phyloP scores from a whole-genome alignment of 2,797 vertebrate species.

The Gambusia yucatana region DNA sequence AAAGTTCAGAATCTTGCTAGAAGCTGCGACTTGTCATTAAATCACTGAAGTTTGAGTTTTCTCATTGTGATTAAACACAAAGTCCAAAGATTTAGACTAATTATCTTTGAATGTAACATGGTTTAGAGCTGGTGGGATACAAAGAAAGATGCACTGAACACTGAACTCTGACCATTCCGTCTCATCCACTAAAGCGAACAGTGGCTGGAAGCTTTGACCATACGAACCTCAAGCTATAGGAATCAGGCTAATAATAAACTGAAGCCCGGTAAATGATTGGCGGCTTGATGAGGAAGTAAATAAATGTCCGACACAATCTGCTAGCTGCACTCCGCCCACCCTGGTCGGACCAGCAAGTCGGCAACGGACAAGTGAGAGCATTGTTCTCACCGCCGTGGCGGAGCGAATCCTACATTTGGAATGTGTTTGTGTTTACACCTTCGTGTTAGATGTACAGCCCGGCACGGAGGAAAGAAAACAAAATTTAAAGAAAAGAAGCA shows the following conservation, averaged over 20 bases:
- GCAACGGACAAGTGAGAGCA: neutral
- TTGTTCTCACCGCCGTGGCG: neutral
- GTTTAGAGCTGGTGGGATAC: neutral
- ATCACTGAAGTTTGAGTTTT: neutral
- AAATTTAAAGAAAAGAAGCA: too few relatives aligned
- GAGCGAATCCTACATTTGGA: neutral
- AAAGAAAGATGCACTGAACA: neutral
- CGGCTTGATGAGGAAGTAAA: neutral
- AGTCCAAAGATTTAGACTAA: neutral
- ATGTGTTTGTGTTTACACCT: neutral
- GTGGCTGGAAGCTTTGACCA: neutral
- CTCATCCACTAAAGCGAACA: neutral
- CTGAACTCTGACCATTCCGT: neutral
- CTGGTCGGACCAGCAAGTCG: neutral
- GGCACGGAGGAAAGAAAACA: neutral
- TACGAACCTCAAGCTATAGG: neutral
- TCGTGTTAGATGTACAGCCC: neutral
- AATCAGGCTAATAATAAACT: neutral
- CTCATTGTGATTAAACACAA: neutral
- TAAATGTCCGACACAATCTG: neutral
- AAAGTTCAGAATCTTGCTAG: neutral
- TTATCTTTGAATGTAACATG: neutral
- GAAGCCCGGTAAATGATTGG: neutral
- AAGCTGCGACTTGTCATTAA: neutral
- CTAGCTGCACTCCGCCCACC: neutral